These are phyloP conservation scores for Brevimyrus niger DNA, from an alignment of 2,113 vertebrate species.

Conservation along the genomic window DNA sequence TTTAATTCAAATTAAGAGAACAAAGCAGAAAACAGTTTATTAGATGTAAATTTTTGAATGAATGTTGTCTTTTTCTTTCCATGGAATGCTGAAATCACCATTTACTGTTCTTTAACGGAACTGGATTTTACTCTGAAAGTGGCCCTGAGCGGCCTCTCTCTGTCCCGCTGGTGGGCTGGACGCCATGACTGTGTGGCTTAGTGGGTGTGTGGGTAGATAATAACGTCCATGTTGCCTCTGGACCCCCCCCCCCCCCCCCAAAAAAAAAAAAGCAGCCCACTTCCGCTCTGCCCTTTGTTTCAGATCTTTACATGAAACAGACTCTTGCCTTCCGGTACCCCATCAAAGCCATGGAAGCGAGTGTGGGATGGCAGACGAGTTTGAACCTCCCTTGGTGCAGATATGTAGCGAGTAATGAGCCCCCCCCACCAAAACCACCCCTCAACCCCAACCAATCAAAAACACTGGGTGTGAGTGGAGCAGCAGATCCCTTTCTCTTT, in stretches of 20 bases:
- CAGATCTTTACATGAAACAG: constrained; percentile 71
- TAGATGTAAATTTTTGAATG: not conserved
- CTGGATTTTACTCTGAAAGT: not conserved
- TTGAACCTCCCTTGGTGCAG: constrained; percentile 55
- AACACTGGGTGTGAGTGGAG: constrained; percentile 42
- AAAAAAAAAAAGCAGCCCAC: constrained; percentile 38
- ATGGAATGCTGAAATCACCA: not conserved
- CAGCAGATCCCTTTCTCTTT: not conserved
- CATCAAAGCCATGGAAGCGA: constrained; percentile 78
- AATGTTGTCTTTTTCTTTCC: not conserved
- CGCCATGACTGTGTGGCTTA: constrained; percentile 15
- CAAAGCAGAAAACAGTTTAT: not conserved
- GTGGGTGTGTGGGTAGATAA: constrained; percentile 31
- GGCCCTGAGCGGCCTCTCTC: not conserved
- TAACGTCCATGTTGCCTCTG: constrained; percentile 46
- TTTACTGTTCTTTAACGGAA: not conserved
- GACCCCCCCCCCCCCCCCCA: constrained; percentile 11
- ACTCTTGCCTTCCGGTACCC: constrained; percentile 62
- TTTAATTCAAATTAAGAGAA: not conserved
- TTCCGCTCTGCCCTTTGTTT: constrained; percentile 66
- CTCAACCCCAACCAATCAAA: constrained; percentile 2
- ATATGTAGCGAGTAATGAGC: constrained; percentile 22
- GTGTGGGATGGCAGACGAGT: constrained; percentile 66
- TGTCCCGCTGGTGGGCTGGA: not conserved
- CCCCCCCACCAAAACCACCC: constrained; percentile 12